Evolutionary conservation across 2,797 vertebrate genomes (phyloP), one percentile per base, ranked within the genome.

Genomic region (Ataeniobius toweri): DNA sequence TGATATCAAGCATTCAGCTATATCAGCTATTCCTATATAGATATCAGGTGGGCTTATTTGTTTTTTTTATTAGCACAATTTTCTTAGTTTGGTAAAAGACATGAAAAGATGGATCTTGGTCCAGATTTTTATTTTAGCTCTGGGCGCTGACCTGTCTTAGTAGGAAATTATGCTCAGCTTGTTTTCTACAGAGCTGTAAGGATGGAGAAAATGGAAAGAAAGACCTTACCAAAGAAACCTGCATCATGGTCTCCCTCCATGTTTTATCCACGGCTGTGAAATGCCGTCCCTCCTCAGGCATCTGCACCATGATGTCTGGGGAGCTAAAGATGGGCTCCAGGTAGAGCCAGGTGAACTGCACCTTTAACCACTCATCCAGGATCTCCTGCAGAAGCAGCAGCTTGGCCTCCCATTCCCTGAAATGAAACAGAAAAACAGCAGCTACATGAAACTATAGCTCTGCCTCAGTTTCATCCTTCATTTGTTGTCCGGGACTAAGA

Each of bases 281-380:
- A 18, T 89, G 91, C 1, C 94, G 92, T 51, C 96, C 93, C 89
- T 98, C 97, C 81, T 97, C 96, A 0, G 97, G 97, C 97, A 98
- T 97, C 86, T 98, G 96, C 80, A 94, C 94, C 96, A 95, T 95
- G 82, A 97, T 97, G 87, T 97, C 97, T 1, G 97, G 97, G 65
- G 97, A 98, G 89, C 96, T 96, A 90, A 98, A 98, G 88, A 98
- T 94, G 68, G 97, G 96, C 83, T 98, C 96, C 87, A 98, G 92
- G 87, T 97, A 97, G 3, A 98, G 94, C 96, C 97, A 97, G 0
- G 96, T 96, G 83, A 95, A 94, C 90, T 97, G 97, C 76, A 97
- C 96, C 86, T 97, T 98, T 58, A 97, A 93, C 97, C 97, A 97
- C 71, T 97, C 96, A 69, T 97, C 96, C 91, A 98, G 90, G 76